Conservation (phyloP, 2,797 vertebrate species). For the Xenentodon cancila region DNA sequence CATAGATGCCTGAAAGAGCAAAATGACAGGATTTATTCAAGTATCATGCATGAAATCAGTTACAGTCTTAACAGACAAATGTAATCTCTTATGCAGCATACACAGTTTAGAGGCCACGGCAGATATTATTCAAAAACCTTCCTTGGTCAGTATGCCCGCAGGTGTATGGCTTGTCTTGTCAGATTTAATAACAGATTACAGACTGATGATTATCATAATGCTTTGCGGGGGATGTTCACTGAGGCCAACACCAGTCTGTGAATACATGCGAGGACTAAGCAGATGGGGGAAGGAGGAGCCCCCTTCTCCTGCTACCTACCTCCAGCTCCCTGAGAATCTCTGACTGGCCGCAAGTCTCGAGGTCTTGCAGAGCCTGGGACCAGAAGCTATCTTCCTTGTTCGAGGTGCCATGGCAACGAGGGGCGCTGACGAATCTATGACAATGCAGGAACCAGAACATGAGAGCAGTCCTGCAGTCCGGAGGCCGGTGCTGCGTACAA, state of each 20-base stretch:
- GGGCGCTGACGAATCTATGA: slow-evolving; percentile 92
- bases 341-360: slow-evolving; percentile 97
- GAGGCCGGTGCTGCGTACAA: slow-evolving; percentile 62
- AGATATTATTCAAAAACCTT: slow-evolving; percentile 16
- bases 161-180: slow-evolving; percentile 55
- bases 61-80: not conserved
- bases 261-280: slow-evolving; percentile 71
- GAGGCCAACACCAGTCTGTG: slow-evolving; percentile 66
- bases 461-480: slow-evolving; percentile 80
- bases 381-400: slow-evolving; percentile 94
- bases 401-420: slow-evolving; percentile 87
- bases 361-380: slow-evolving; percentile 97
- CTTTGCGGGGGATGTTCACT: slow-evolving; percentile 62
- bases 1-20: slow-evolving; percentile 89
- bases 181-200: slow-evolving; percentile 76
- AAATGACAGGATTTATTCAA: slow-evolving; percentile 7
- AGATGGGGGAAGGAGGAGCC: slow-evolving; percentile 39
- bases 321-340: slow-evolving; percentile 98
- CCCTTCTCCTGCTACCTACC: slow-evolving; percentile 77
- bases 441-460: slow-evolving; percentile 94
- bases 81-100: slow-evolving; percentile 4
- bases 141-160: slow-evolving; percentile 50
- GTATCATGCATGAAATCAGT: not conserved
- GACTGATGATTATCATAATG: slow-evolving; percentile 68
- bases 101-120: slow-evolving; percentile 36